phyloP scores from a whole-genome alignment of 2,888 invertebrate species.

The Mystacides longicornis region DNA sequence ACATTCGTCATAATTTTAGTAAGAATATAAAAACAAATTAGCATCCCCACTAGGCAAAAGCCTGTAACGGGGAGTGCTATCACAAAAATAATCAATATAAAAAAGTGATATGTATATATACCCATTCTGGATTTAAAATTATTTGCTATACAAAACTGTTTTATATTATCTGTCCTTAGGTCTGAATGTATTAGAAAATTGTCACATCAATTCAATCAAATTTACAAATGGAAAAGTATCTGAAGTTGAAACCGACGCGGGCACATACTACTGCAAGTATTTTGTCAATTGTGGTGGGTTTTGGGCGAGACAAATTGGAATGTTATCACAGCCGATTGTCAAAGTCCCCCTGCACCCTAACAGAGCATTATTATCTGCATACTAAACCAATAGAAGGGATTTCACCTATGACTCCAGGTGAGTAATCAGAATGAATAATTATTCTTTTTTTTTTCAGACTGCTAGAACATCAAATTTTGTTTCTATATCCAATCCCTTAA shows the following conservation, averaged over 20 bases:
- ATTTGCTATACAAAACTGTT: too few relatives aligned
- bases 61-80: too few relatives aligned
- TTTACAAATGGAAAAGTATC: constrained; percentile 60
- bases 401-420: constrained; percentile 76
- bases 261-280: constrained; percentile 74
- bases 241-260: constrained; percentile 70
- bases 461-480: too few relatives aligned
- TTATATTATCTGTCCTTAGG: constrained; percentile 49
- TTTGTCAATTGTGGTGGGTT: constrained; percentile 96
- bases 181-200: constrained; percentile 71
- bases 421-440: too few relatives aligned
- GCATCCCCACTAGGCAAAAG: too few relatives aligned
- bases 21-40: too few relatives aligned
- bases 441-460: too few relatives aligned
- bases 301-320: constrained; percentile 88
- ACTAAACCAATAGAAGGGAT: constrained; percentile 74
- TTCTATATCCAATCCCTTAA: too few relatives aligned
- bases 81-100: too few relatives aligned
- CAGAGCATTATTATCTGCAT: constrained; percentile 88
- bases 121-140: too few relatives aligned
- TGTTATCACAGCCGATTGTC: constrained; percentile 75
- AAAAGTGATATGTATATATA: too few relatives aligned
- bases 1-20: too few relatives aligned
- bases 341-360: constrained; percentile 86
- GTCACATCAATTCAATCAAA: constrained; percentile 61